phyloP scores from a whole-genome alignment of 92 coral and sea anemone species.

The Epizoanthus scotinus region DNA sequence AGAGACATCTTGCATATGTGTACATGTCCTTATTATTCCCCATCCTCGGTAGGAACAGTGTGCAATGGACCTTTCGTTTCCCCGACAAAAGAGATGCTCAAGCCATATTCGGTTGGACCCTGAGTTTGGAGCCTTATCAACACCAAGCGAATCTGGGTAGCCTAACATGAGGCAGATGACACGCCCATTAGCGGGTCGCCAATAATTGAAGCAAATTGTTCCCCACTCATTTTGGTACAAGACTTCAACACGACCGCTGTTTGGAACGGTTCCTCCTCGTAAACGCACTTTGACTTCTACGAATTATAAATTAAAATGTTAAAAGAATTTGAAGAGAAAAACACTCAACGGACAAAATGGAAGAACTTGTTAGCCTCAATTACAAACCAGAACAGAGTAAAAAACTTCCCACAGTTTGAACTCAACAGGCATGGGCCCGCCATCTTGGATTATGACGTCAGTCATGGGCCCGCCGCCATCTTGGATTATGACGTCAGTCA shows the following conservation, averaged over 20 bases:
- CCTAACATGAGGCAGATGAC: slow-evolving; percentile 36
- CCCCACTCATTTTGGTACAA: slow-evolving; percentile 24
- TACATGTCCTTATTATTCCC: slow-evolving; percentile 5
- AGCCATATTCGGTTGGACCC: slow-evolving; percentile 17
- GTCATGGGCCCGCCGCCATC: no score
- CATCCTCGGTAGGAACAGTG: slow-evolving; percentile 23
- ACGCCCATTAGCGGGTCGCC: not conserved
- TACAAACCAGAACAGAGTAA: no score
- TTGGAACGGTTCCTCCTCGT: not conserved
- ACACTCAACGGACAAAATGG: no score
- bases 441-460: no score
- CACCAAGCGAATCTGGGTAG: not conserved
- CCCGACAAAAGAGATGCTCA: slow-evolving; percentile 7
- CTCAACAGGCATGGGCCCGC: no score
- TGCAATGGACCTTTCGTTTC: slow-evolving; percentile 21
- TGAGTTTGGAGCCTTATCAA: not conserved
- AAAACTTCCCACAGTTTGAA: no score
- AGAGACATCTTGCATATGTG: not conserved
- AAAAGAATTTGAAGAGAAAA: no score
- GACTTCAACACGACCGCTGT: slow-evolving; percentile 20
- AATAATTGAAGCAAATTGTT: not conserved
- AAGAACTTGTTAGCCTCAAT: no score
- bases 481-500: no score
- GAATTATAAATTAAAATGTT: not conserved
- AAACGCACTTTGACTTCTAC: slow-evolving; percentile 27